Evolutionary conservation across 1,140 invertebrate genomes (phyloP).

Genomic region (Ips typographus): DNA sequence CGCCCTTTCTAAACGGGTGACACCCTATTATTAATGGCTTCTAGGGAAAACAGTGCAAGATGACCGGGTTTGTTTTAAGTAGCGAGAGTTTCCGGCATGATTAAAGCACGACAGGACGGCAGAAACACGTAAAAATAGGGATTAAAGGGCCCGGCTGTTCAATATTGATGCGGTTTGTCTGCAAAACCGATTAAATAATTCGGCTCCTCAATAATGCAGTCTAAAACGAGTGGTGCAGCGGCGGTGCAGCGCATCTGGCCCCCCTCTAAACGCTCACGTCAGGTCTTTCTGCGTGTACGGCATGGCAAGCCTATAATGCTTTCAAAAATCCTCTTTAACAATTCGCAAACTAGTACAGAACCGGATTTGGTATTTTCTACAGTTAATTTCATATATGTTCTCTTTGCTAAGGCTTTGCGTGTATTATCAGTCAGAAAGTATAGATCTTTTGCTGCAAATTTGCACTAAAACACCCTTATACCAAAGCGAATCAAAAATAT

Average conservation of each 20-base stretch:
- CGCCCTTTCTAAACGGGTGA: neutral
- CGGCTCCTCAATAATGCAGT: slow-evolving; percentile 43
- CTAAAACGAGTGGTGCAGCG: slow-evolving; percentile 26
- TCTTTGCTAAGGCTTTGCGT: too few relatives aligned
- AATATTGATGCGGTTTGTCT: slow-evolving; percentile 48
- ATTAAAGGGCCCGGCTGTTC: slow-evolving; percentile 35
- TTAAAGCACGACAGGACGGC: neutral
- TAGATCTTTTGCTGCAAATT: too few relatives aligned
- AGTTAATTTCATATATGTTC: too few relatives aligned
- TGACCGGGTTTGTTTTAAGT: too few relatives aligned
- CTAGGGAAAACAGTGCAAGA: neutral
- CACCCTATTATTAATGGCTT: neutral
- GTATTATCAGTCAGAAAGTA: too few relatives aligned
- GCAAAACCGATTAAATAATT: slow-evolving; percentile 50
- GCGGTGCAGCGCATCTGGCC: slow-evolving; percentile 32
- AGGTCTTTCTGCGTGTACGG: slow-evolving; percentile 27
- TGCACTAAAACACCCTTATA: too few relatives aligned
- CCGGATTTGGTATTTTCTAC: neutral
- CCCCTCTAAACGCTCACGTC: slow-evolving; percentile 27
- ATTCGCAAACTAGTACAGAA: slow-evolving; percentile 8
- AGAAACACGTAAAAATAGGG: slow-evolving; percentile 26
- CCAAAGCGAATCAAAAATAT: too few relatives aligned
- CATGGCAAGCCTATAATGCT: slow-evolving; percentile 18
- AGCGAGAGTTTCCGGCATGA: neutral
- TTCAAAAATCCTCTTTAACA: slow-evolving; percentile 30